Evolutionary conservation across 35 echinoderm and acorn worm genomes (phyloP), one percentile per base, ranked within the genome.

Genomic region (Heliocidaris erythrogramma): DNA sequence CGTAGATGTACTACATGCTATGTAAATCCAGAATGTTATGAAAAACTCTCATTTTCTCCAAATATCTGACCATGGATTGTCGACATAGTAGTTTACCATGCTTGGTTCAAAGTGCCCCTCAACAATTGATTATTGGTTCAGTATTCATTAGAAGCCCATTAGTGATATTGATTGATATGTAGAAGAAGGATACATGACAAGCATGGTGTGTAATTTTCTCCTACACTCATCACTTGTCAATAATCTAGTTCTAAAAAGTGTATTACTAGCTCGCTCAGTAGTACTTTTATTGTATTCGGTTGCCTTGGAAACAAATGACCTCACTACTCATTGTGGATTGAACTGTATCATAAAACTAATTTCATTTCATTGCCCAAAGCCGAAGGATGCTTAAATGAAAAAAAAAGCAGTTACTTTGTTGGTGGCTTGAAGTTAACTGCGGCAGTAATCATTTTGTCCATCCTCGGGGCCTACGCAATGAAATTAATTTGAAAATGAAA

Each of bases 131-230:
- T 78, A 27, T 27, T 78, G 27, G 65, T 60, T 78, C 65, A 78
- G 21, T 78, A 78, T 78, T 78, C 65, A 78, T 78, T 78, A 78
- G 21, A 78, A 78, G n/a, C 65, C 65, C 65, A 78, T 78, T 78
- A 78, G 65, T 21, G 17, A 7, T 78, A 78, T n/a, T 78, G 65
- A 78, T 78, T 56, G 21, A n/a, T 18, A 78, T 78, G 18, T 1
- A 18, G 27, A 78, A 49, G 53, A 47, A 13, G 48, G 90, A 12
- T 50, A 21, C 31, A 14, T 90, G 21, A 78, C 65, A 21, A 27
- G 65, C 5, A 78, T 78, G 65, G 27, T 78, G 18, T 27, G 65
- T 78, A 78, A 78, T 78, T n/a, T 27, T 2, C 65, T 78, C 65
- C n/a, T 18, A 9, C 65, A 56, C 65, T n/a, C 21, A 18, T 78